phyloP scores from a whole-genome alignment of 2,113 vertebrate species.

The Eonycteris spelaea region DNA sequence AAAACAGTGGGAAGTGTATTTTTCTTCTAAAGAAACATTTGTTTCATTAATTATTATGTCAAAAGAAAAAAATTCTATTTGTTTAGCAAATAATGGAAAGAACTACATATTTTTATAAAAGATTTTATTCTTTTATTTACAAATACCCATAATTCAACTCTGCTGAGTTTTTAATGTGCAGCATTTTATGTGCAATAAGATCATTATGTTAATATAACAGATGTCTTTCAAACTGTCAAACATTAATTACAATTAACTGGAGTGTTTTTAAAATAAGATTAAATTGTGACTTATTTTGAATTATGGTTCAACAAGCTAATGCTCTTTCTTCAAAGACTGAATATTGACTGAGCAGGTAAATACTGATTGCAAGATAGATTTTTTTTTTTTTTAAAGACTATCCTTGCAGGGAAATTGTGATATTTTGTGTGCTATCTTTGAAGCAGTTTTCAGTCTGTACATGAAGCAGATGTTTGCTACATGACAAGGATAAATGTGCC shows the following conservation, averaged over 20 bases:
- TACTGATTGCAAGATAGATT: background rate
- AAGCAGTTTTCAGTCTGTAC: background rate
- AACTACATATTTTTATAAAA: conserved; percentile 16
- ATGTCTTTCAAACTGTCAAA: conserved; percentile 72
- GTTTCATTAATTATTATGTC: background rate
- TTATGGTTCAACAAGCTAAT: conserved; percentile 65
- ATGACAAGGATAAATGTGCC: background rate
- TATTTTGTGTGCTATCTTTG: background rate
- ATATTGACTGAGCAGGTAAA: conserved; percentile 39
- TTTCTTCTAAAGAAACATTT: background rate
- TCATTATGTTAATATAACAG: conserved; percentile 62
- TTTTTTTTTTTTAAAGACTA: background rate
- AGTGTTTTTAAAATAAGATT: conserved; percentile 68
- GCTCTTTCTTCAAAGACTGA: conserved; percentile 31
- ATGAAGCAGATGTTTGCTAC: background rate
- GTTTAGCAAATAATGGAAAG: background rate
- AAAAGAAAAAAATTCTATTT: background rate
- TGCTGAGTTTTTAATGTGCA: background rate
- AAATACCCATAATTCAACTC: conserved; percentile 50
- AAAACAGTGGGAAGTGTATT: background rate
- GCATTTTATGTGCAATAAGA: conserved; percentile 46
- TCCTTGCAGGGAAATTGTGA: background rate
- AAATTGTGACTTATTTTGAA: conserved; percentile 66
- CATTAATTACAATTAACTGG: conserved; percentile 71
- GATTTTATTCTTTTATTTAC: conserved; percentile 32